phyloP scores from a whole-genome alignment of 2,888 invertebrate genomes.

The Caenorhabditis sp. region DNA sequence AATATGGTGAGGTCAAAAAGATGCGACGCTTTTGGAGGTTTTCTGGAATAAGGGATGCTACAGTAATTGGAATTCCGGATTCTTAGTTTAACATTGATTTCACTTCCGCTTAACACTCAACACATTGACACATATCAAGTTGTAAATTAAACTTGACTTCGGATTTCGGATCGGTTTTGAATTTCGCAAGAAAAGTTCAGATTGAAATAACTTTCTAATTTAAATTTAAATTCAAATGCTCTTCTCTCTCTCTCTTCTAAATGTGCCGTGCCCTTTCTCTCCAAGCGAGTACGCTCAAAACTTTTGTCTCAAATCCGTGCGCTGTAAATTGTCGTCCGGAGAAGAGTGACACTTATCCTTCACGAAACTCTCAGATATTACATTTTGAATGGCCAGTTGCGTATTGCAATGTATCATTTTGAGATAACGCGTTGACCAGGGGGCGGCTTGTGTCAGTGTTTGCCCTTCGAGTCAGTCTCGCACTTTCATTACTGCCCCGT shows the following conservation, averaged over 20 bases:
- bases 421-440: constrained; percentile 65
- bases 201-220: background rate
- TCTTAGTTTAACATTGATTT: too few relatives aligned
- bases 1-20: background rate
- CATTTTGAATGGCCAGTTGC: constrained; percentile 67
- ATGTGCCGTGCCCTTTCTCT: background rate
- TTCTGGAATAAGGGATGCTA: background rate
- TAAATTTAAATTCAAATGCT: background rate
- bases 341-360: constrained; percentile 54
- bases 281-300: constrained; percentile 13
- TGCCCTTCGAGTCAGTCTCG: constrained; percentile 52
- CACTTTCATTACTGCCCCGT: constrained; percentile 60
- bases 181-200: too few relatives aligned
- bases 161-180: too few relatives aligned
- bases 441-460: constrained; percentile 29
- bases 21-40: too few relatives aligned
- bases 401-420: constrained; percentile 68
- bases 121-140: constrained; percentile 11
- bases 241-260: constrained; percentile 12
- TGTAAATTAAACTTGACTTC: constrained; percentile 8
- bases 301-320: constrained; percentile 24
- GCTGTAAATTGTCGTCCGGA: constrained; percentile 37
- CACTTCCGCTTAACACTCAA: background rate
- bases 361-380: constrained; percentile 62
- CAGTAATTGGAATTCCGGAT: too few relatives aligned